Percentiles rank a stretch among this genome's conserved stretches.
These are phyloP conservation scores for Macheiramphus alcinus DNA, from an alignment of 2,113 vertebrate genomes.

Conservation along the genomic window DNA sequence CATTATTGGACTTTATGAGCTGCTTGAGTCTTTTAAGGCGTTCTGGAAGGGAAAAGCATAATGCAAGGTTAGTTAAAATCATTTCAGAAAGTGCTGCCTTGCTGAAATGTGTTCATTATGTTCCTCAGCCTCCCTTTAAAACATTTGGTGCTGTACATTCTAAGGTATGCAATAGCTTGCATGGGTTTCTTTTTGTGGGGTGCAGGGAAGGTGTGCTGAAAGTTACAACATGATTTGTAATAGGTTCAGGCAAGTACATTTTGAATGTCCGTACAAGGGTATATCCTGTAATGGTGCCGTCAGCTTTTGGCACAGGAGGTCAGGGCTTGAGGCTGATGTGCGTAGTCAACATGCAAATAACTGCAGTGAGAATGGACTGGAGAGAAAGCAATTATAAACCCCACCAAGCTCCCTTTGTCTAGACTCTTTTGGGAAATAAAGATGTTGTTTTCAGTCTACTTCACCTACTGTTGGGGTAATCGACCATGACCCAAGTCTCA, in stretches of 20 bases:
- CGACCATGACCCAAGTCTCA: neutral
- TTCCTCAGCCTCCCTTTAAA: neutral
- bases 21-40: neutral
- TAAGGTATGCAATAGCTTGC: neutral
- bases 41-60: neutral
- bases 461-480: neutral
- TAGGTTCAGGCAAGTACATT: neutral
- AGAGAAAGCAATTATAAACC: neutral
- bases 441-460: neutral
- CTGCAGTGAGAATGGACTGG: neutral
- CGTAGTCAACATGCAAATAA: neutral
- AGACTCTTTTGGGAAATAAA: neutral
- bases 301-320: neutral
- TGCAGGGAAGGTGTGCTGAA: neutral
- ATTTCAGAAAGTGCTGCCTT: neutral
- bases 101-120: neutral
- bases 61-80: neutral
- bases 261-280: neutral
- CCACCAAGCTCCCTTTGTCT: neutral
- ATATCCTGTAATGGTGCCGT: neutral
- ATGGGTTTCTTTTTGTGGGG: neutral
- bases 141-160: neutral
- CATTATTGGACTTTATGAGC: conserved; percentile 33
- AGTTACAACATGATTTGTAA: neutral
- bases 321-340: neutral